A percentile compares a stretch with the other conserved stretches of the same genome.
phyloP scores from a whole-genome alignment of 2,888 invertebrate species.

The Euzophera pinguis region DNA sequence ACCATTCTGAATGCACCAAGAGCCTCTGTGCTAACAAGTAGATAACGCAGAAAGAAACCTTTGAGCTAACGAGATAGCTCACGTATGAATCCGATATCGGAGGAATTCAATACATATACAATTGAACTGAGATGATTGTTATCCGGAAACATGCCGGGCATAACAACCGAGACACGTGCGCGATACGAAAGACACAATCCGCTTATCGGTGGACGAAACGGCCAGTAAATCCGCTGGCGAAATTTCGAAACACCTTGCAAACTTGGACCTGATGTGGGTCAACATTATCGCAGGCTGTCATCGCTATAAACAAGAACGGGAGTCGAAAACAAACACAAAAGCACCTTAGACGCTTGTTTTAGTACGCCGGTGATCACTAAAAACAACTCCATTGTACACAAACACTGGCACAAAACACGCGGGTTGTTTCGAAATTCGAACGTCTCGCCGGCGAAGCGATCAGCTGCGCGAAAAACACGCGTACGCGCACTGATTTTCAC shows the following conservation, averaged over 20 bases:
- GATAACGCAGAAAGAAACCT: slow-evolving; percentile 53
- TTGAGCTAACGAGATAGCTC: slow-evolving; percentile 33
- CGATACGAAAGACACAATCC: slow-evolving; percentile 30
- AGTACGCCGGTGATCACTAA: slow-evolving; percentile 23
- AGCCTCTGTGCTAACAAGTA: slow-evolving; percentile 17
- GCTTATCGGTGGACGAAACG: slow-evolving; percentile 36
- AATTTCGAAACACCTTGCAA: slow-evolving; percentile 45
- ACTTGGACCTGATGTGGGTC: slow-evolving; percentile 49
- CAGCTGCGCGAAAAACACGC: slow-evolving; percentile 54
- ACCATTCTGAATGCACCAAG: slow-evolving; percentile 10
- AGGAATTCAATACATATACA: slow-evolving; percentile 39
- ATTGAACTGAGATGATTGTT: slow-evolving; percentile 38
- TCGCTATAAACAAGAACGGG: slow-evolving; percentile 30
- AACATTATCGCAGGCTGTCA: slow-evolving; percentile 21
- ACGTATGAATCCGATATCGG: slow-evolving; percentile 28
- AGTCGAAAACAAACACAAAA: slow-evolving; percentile 64
- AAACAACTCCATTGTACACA: slow-evolving; percentile 21
- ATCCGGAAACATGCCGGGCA: slow-evolving; percentile 35
- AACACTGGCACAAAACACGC: slow-evolving; percentile 33
- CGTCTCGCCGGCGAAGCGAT: slow-evolving; percentile 36
- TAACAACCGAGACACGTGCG: slow-evolving; percentile 36
- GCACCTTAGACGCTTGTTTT: slow-evolving; percentile 41
- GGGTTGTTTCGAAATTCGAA: slow-evolving; percentile 58
- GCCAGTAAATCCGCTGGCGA: slow-evolving; percentile 33
- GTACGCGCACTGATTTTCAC: slow-evolving; percentile 62